phyloP scores from a whole-genome alignment of 2,888 invertebrate species.

The Bursaphelenchus okinawaensis region DNA sequence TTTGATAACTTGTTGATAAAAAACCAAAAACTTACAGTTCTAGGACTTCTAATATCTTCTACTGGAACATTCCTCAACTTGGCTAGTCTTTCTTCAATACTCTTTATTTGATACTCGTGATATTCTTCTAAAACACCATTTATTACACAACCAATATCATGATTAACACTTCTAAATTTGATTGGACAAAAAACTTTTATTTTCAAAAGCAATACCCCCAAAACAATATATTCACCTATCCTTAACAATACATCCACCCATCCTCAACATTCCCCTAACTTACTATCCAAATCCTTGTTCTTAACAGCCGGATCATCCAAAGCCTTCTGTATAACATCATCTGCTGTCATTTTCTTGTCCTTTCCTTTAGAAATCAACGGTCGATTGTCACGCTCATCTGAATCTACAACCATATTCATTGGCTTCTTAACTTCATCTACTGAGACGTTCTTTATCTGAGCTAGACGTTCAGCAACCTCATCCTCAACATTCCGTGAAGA shows the following conservation, averaged over 20 bases:
- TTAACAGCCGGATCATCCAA: not conserved
- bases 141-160: no score
- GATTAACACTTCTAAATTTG: no score
- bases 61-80: slow-evolving; percentile 46
- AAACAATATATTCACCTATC: no score
- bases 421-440: slow-evolving; percentile 22
- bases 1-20: not conserved
- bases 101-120: not conserved
- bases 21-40: slow-evolving; percentile 22
- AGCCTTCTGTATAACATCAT: not conserved
- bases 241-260: no score
- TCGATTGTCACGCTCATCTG: not conserved
- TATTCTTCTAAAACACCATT: slow-evolving; percentile 1
- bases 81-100: slow-evolving; percentile 46
- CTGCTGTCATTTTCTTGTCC: not conserved
- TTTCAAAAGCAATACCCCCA: no score
- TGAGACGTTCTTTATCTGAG: slow-evolving; percentile 19
- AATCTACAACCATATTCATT: not conserved
- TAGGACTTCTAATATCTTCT: slow-evolving; percentile 47
- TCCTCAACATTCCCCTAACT: no score
- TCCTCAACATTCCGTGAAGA: slow-evolving; percentile 1
- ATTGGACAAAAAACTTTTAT: no score
- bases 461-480: slow-evolving; percentile 19
- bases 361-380: not conserved
- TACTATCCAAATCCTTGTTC: not conserved